Conservation (phyloP, 2,888 invertebrate genomes). For the Perizoma affinitatum region DNA sequence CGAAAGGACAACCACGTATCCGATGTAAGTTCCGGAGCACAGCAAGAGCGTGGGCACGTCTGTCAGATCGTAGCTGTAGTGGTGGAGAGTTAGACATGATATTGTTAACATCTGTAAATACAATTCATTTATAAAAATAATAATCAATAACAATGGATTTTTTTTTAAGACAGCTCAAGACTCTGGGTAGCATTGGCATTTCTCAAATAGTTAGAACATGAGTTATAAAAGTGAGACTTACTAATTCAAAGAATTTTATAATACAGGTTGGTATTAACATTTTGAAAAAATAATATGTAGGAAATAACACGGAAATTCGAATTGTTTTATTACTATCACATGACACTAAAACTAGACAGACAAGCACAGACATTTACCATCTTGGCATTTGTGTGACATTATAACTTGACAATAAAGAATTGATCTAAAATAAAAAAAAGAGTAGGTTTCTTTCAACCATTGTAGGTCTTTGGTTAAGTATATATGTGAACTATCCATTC, state of each 20-base stretch:
- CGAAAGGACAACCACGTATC: slow-evolving; percentile 71
- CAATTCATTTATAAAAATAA: too few relatives aligned
- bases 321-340: slow-evolving; percentile 45
- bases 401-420: background rate
- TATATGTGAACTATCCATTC: too few relatives aligned
- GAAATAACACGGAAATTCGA: slow-evolving; percentile 39
- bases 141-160: too few relatives aligned
- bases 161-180: background rate
- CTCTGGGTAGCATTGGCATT: too few relatives aligned
- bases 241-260: slow-evolving; percentile 75
- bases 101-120: slow-evolving; percentile 63
- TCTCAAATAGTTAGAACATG: background rate
- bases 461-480: too few relatives aligned
- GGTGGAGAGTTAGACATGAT: slow-evolving; percentile 70
- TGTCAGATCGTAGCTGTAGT: slow-evolving; percentile 76
- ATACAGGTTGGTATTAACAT: slow-evolving; percentile 79
- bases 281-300: slow-evolving; percentile 47
- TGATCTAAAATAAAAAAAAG: background rate
- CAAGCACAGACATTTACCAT: slow-evolving; percentile 9
- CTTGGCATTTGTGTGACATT: slow-evolving; percentile 16
- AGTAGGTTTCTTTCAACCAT: too few relatives aligned
- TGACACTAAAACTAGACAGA: slow-evolving; percentile 51
- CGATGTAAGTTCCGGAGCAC: slow-evolving; percentile 75
- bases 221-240: slow-evolving; percentile 46
- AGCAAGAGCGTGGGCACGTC: slow-evolving; percentile 74